Evolutionary conservation across 2,888 invertebrate genomes (phyloP).

Genomic region (Spicauda simplicius): DNA sequence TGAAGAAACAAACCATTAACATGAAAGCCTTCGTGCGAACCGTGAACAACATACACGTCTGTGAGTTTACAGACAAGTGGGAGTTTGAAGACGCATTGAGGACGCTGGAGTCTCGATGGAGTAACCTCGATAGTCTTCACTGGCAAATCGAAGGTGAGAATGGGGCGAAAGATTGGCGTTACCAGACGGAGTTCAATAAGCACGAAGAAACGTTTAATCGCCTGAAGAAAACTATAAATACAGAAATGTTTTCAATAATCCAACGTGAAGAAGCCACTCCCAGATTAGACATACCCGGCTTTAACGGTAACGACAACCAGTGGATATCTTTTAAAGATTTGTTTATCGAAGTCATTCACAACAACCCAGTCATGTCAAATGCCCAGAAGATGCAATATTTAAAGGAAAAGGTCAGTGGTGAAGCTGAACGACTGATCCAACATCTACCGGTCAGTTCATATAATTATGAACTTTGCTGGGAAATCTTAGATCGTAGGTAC

Average conservation of each 20-base stretch:
- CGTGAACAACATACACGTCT: neutral
- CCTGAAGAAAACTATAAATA: slow-evolving; percentile 6
- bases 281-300: slow-evolving; percentile 4
- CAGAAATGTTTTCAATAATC: neutral
- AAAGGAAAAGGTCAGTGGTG: slow-evolving; percentile 3
- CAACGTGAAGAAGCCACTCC: slow-evolving; percentile 19
- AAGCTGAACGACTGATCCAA: slow-evolving; percentile 14
- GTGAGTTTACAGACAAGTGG: slow-evolving; percentile 3
- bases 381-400: slow-evolving; percentile 24
- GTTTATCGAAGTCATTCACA: slow-evolving; percentile 4
- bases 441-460: slow-evolving; percentile 12
- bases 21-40: slow-evolving; percentile 6
- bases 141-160: slow-evolving; percentile 11
- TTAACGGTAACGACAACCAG: slow-evolving; percentile 6
- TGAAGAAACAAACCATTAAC: slow-evolving; percentile 6
- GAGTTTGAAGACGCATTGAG: slow-evolving; percentile 4
- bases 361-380: slow-evolving; percentile 3
- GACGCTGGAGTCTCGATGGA: slow-evolving; percentile 1
- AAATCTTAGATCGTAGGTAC: slow-evolving; percentile 16
- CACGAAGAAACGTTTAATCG: neutral
- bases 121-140: neutral
- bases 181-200: slow-evolving; percentile 3
- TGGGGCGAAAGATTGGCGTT: neutral
- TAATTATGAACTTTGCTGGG: slow-evolving; percentile 14
- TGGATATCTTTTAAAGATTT: slow-evolving; percentile 24